Evolutionary conservation across 2,888 invertebrate species (phyloP).

Genomic region (Sinhomidia bicolor): DNA sequence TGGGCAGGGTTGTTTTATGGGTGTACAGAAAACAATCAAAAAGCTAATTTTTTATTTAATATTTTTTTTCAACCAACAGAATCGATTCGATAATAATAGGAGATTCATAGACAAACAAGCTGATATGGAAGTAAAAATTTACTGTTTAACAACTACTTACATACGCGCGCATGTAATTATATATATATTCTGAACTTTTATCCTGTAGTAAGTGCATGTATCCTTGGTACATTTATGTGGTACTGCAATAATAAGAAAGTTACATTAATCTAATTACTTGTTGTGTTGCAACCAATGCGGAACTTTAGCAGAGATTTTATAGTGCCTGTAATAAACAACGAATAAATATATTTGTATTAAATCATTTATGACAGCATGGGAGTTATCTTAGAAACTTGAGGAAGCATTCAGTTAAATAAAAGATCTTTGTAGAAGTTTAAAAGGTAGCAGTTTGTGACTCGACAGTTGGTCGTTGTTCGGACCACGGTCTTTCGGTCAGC

Average conservation of each 20-base stretch:
- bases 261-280: neutral
- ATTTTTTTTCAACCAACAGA: neutral
- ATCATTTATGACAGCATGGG: neutral
- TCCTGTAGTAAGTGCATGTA: too few species aligned
- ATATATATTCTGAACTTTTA: too few species aligned
- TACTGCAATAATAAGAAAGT: neutral
- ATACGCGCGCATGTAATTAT: neutral
- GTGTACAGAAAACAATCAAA: neutral
- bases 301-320: neutral
- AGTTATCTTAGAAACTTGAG: neutral
- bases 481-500: conserved; percentile 98
- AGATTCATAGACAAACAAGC: neutral
- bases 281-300: neutral
- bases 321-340: conserved; percentile 18
- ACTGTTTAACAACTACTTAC: neutral
- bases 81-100: neutral
- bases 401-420: conserved; percentile 88
- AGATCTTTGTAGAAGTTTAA: conserved; percentile 96
- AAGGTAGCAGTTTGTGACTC: conserved; percentile 96
- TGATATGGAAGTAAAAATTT: neutral
- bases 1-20: too few species aligned
- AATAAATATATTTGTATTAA: conserved; percentile 1
- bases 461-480: conserved; percentile 96
- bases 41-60: neutral
- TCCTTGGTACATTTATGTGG: neutral